These are phyloP conservation scores for Syngnathoides biaculeatus DNA, from an alignment of 2,113 vertebrate genomes.

Conservation along the genomic window DNA sequence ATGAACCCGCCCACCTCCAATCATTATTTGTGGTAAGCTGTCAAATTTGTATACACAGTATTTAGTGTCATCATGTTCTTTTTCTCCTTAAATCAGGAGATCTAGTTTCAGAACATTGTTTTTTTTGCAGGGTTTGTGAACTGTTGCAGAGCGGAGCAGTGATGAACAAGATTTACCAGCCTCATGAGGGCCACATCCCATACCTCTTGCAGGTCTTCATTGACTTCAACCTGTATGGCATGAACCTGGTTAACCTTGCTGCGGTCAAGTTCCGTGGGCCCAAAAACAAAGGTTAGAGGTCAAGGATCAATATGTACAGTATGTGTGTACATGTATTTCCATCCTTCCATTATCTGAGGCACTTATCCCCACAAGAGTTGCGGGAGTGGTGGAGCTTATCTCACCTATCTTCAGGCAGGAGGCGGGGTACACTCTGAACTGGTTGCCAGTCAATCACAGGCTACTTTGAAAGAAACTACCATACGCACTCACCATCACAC, in stretches of 20 bases:
- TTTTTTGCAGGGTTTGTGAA: conserved; percentile 87
- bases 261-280: conserved; percentile 90
- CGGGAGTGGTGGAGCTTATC: no score
- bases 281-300: conserved; percentile 80
- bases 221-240: conserved; percentile 98
- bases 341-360: no score
- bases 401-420: no score
- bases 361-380: no score
- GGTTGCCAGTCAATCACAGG: no score
- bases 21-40: no score
- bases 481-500: no score
- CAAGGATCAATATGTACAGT: background rate
- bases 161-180: conserved; percentile 97
- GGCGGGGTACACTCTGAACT: no score
- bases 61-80: background rate
- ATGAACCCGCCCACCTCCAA: no score
- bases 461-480: no score
- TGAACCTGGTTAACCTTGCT: conserved; percentile 92
- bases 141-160: conserved; percentile 95
- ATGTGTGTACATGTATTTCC: background rate
- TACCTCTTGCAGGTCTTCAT: conserved; percentile 99
- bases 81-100: background rate
- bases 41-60: no score
- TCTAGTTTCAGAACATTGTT: background rate
- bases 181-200: conserved; percentile 96